A percentile compares a stretch with the other conserved stretches of the same genome.
Evolutionary conservation across 2,888 invertebrate species (phyloP).

Genomic region (Phortica magna): DNA sequence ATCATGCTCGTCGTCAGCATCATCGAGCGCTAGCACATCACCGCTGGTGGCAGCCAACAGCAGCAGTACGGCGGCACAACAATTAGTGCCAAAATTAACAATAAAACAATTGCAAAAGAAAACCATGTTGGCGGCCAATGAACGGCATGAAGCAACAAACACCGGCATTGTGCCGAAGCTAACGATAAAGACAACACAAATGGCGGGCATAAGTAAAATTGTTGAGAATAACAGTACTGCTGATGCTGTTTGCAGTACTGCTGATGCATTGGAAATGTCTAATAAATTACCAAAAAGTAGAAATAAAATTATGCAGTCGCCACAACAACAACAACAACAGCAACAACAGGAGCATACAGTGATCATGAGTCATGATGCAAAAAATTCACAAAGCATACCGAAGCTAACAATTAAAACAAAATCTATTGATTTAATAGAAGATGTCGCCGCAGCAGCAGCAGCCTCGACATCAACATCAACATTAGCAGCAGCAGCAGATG

Average conservation of each 20-base stretch:
- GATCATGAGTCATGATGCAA: conserved; percentile 76
- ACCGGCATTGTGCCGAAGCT: conserved; percentile 79
- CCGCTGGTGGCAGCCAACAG: not conserved
- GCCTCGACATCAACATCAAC: not conserved
- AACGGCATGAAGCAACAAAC: conserved; percentile 17
- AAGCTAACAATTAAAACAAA: conserved; percentile 77
- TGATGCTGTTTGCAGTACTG: not conserved
- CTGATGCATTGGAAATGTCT: conserved; percentile 20
- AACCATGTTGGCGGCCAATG: conserved; percentile 9
- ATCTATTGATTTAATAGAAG: conserved; percentile 68
- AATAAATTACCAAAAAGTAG: conserved; percentile 78
- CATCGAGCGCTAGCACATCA: conserved; percentile 70
- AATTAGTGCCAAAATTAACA: conserved; percentile 47
- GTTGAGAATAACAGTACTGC: conserved; percentile 53
- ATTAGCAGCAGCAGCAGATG: not conserved
- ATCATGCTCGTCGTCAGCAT: conserved; percentile 48
- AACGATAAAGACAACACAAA: conserved; percentile 80
- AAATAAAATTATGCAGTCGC: conserved; percentile 74
- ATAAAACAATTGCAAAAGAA: conserved; percentile 45
- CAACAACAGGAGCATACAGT: conserved; percentile 77
- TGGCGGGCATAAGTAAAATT: conserved; percentile 61
- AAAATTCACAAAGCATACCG: conserved; percentile 75
- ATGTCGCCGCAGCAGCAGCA: not conserved
- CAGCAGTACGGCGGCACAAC: conserved; percentile 31
- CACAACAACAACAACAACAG: conserved; percentile 27